phyloP scores from a whole-genome alignment of 1,140 invertebrate species.

The Lordiphosa mommai region DNA sequence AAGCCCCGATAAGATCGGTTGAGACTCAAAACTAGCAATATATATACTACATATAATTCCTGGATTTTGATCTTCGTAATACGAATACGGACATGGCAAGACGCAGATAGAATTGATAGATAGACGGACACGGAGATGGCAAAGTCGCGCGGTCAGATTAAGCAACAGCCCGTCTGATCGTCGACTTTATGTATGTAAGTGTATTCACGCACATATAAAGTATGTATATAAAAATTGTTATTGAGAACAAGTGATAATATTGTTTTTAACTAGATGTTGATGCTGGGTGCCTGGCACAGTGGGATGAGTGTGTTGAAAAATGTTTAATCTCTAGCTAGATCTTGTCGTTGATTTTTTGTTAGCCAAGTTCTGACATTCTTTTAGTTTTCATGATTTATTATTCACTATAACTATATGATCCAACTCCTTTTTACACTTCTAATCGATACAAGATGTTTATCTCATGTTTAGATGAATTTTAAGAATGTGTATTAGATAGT shows the following conservation, averaged over 20 bases:
- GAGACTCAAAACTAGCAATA: slow-evolving; percentile 8
- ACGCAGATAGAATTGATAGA: slow-evolving; percentile 51
- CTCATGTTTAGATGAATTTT: too few species aligned
- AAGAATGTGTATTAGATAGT: too few species aligned
- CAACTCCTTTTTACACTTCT: too few species aligned
- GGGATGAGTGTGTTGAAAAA: not conserved
- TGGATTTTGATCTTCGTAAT: slow-evolving; percentile 72
- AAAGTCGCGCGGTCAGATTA: slow-evolving; percentile 57
- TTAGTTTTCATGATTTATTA: too few species aligned
- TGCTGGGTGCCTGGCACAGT: slow-evolving; percentile 43
- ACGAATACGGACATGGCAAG: slow-evolving; percentile 62
- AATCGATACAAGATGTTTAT: too few species aligned
- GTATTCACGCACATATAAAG: slow-evolving; percentile 5
- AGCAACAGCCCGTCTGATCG: slow-evolving; percentile 54
- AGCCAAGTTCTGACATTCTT: too few species aligned
- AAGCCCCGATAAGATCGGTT: slow-evolving; percentile 18
- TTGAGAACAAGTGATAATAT: slow-evolving; percentile 80
- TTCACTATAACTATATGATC: too few species aligned
- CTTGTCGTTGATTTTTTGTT: too few species aligned
- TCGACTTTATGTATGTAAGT: slow-evolving; percentile 31
- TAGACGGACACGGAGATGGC: slow-evolving; percentile 46
- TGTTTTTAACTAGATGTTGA: slow-evolving; percentile 79
- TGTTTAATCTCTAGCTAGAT: too few species aligned
- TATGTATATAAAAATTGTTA: slow-evolving; percentile 67
- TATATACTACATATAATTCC: slow-evolving; percentile 14